Base-by-base conservation (phyloP, 2,113 vertebrate species). In the Ellobius talpinus region DNA sequence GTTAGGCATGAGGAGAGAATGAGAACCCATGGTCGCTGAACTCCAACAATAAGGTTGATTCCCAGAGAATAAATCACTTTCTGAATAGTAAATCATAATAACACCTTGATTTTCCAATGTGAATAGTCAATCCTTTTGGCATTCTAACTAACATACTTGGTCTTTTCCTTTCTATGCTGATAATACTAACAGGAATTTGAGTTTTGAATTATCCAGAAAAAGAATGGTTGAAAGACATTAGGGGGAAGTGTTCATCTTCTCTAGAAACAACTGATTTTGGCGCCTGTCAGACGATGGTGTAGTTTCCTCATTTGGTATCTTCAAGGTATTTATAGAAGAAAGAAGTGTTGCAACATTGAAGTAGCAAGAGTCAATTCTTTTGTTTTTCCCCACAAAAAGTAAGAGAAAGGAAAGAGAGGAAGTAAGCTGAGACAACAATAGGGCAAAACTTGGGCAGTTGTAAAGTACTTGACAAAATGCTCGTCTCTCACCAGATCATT, bases 401-500 rank as follows among this genome's bases (percentile, higher is more conserved):
- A 23, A 14, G 39, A 70, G 17, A 31, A 81, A 31, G 1, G 58
- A 33, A 78, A 70, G 5, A 45, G 17, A 21, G 42, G 12, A 4
- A 50, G 10, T 76, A 0, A 45, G 70, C 14, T 29, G 65, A 90
- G 58, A 17, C 26, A 50, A 73, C 6, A 77, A 47, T 29, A 45
- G 50, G 50, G 73, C 58, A 92, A 70, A 84, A 93, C 55, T 8
- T 58, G 76, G 31, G 87, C 39, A 7, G 0, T 74, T 50, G 16
- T 79, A 90, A 91, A 84, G 52, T 91, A 45, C 65, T 65, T 97
- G 89, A 50, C 23, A 92, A 87, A 66, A 94, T 61, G 61, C 81
- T 95, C 4, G 0, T 29, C 5, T 81, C 31, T 95, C 68, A 76
- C 86, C 14, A 77, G 72, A 39, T 73, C 81, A 79, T 95, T 89